Evolutionary conservation across 2,888 invertebrate genomes (phyloP).

Genomic region (Bombylius major): DNA sequence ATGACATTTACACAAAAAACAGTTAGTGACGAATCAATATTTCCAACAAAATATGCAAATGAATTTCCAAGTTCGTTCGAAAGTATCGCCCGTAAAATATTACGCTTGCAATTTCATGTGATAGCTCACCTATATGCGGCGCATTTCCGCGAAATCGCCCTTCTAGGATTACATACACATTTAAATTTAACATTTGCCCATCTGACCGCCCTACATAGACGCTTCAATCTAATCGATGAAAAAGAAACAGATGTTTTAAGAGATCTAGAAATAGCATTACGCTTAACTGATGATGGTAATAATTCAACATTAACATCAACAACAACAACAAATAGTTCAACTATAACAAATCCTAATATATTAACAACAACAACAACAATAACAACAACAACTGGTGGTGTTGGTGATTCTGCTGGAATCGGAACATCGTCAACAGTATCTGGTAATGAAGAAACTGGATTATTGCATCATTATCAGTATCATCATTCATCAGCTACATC

Average conservation of each 20-base stretch:
- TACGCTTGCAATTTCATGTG: slow-evolving; percentile 93
- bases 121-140: slow-evolving; percentile 96
- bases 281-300: slow-evolving; percentile 41
- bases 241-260: slow-evolving; percentile 92
- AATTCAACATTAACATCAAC: slow-evolving; percentile 15
- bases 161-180: slow-evolving; percentile 89
- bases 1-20: slow-evolving; percentile 97
- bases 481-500: not conserved
- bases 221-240: slow-evolving; percentile 85
- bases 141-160: slow-evolving; percentile 91
- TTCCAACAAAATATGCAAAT: slow-evolving; percentile 97
- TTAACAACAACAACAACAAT: slow-evolving; percentile 10
- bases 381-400: slow-evolving; percentile 6
- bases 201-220: slow-evolving; percentile 71
- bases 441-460: not conserved
- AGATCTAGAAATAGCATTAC: slow-evolving; percentile 77
- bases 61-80: slow-evolving; percentile 90
- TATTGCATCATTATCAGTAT: not conserved
- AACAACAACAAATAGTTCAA: not conserved
- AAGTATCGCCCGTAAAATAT: slow-evolving; percentile 88
- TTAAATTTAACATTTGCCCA: slow-evolving; percentile 96
- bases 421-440: slow-evolving; percentile 3
- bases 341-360: slow-evolving; percentile 12
- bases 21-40: slow-evolving; percentile 90
- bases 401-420: not conserved